Base-by-base conservation (phyloP, 2,888 invertebrate genomes). In the Invenusta paracnida region DNA sequence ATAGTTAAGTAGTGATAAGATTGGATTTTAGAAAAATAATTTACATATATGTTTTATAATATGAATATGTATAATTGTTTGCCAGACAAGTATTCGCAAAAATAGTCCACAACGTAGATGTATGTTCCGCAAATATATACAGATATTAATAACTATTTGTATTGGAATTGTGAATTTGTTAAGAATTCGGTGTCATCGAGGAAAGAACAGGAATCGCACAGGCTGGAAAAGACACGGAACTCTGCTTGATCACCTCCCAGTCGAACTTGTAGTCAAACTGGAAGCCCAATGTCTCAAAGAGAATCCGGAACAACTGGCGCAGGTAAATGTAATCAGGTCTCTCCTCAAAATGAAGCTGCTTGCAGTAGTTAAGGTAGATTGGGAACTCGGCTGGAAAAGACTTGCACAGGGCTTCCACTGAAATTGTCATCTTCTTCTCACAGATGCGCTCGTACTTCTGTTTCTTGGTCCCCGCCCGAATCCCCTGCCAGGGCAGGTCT, bases 311-410 rank as follows among this genome's bases (percentile, higher is more conserved):
- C 92, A 97, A 93, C 93, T 99, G 98, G 91, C 99, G 95, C 90
- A 99, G 94, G 93, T 99, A 99, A 97, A 98, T 98, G 93, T 99
- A 99, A 93, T 99, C 98, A 27, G 99, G 99, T 87, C 95, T 94
- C 92, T 99, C 99, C 92, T 99, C 98, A 93, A 99, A 99, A 89
- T 97, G 94, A 91, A 99, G 93, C 86, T 97, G 98, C 92, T 98
- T 95, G 92, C 97, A 97, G 93, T 99, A 99, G 93, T 98, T 98
- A 93, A 99, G 94, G 93, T 98, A 99, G 98, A 98, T 98, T 89
- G 97, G 95, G 93, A 99, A 99, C 93, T 99, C 99, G 86, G 98
- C 97, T 89, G 99, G 98, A 93, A 96, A 98, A 89, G 97, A 97
- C 95, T 97, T 97, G 93, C 98, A 98, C 88, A 99, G 94, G 89